phyloP scores from a whole-genome alignment of 2,797 vertebrate species.

The Uromys caudimaculatus region DNA sequence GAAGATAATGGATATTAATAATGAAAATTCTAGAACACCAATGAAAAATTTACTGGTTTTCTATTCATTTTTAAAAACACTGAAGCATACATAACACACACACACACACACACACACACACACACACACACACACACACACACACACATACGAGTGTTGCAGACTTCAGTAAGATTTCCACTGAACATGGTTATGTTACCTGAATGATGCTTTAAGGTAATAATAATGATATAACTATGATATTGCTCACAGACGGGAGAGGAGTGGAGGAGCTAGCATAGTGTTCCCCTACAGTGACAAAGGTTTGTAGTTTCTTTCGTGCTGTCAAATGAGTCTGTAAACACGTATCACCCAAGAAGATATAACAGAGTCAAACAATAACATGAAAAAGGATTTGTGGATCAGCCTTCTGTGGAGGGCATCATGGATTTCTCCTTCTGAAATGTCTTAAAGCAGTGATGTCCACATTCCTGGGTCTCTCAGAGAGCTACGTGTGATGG shows the following conservation, averaged over 20 bases:
- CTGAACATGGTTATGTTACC: not conserved
- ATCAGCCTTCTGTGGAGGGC: accelerated
- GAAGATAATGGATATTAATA: not conserved
- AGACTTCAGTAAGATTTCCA: not conserved
- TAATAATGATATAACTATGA: too few species aligned
- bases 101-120: not conserved
- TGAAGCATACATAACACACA: too few species aligned
- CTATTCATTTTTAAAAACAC: not conserved
- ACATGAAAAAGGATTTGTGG: not conserved
- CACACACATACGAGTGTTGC: not conserved
- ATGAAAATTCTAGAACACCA: not conserved
- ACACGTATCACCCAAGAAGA: not conserved
- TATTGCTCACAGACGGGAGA: not conserved
- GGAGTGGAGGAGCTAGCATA: not conserved
- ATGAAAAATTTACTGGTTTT: not conserved
- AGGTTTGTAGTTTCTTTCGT: not conserved
- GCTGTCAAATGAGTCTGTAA: not conserved
- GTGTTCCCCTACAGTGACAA: not conserved
- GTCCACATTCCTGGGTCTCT: not conserved
- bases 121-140: not conserved
- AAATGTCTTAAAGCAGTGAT: not conserved
- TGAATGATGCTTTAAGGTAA: not conserved
- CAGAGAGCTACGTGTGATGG: too few species aligned
- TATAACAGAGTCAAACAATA: not conserved
- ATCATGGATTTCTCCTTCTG: not conserved